Evolutionary conservation across 2,888 invertebrate genomes (phyloP), one percentile per base, ranked within the genome.

Genomic region (Ectobius pallidus): DNA sequence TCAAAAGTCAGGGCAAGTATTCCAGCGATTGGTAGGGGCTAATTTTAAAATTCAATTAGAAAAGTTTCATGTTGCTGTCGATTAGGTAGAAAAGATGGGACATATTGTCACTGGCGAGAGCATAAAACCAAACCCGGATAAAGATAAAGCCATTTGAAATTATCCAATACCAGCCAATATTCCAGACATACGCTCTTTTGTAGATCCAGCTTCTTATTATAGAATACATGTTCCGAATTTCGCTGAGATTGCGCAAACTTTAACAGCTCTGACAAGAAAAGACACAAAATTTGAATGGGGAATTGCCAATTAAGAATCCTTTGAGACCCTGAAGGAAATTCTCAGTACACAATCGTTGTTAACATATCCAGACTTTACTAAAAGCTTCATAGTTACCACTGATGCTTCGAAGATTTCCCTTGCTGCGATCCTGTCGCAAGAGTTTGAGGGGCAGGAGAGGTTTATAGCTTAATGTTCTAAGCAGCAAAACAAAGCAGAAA

Each of bases 381-480:
- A 58, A 25, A 39, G 70, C 0, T 78, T 78, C 61, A 46, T 74
- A n/a, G 27, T 78, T 11, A 49, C 75, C 2, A 75, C 74, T 0
- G 78, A 78, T 46, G 77, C 77, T 0, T 63, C 67, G 1, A 42
- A 32, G 1, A 20, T 16, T 6, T 75, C 75, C 1, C 14, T 76
- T 4, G 77, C 73, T 0, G 75, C 75, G 0, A 46, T 77, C 1
- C 44, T 77, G 6, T 70, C 72, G 0, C 76, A 77, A 52, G 27
- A 30, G 6, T 7, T 39, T 0, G 58, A 52, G 1, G 70, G 70
- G 2, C 34, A 62, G 2, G 74, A 77, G n/a, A 63, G 70, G 7
- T 73, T 74, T 1, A 62, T 78, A 4, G 74, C 76, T 4, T 78
- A 75, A 27, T 73, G 76, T 6, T 75, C 75, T 27, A 34, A 76